phyloP scores from a whole-genome alignment of 1,140 invertebrate species.

The Pseudomyrmex pallidus region DNA sequence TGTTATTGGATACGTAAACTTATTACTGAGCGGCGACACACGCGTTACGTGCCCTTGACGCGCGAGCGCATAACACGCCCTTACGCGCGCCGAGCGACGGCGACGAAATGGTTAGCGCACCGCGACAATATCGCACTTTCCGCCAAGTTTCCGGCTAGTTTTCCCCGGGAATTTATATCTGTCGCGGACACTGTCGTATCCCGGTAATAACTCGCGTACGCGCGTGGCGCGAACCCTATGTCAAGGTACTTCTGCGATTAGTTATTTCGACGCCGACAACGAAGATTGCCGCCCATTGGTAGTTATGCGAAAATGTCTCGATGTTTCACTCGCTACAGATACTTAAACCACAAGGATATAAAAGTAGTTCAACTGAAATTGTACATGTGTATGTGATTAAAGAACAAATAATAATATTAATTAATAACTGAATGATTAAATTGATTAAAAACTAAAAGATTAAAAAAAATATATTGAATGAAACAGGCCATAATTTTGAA shows the following conservation, averaged over 20 bases:
- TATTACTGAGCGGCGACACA: constrained; percentile 46
- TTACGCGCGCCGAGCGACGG: neutral
- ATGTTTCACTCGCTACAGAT: neutral
- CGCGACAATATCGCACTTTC: constrained; percentile 52
- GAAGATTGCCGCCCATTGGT: constrained; percentile 16
- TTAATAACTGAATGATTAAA: no score
- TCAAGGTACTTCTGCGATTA: constrained; percentile 35
- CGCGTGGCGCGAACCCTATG: neutral
- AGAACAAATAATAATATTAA: no score
- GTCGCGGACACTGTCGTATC: constrained; percentile 30
- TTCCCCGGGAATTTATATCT: constrained; percentile 58
- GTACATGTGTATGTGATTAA: neutral
- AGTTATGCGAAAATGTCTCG: neutral
- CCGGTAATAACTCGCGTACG: constrained; percentile 24
- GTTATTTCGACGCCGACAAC: neutral
- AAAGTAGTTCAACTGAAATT: neutral
- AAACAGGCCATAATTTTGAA: no score
- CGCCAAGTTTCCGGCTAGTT: constrained; percentile 50
- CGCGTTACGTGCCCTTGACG: constrained; percentile 24
- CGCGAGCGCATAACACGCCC: constrained; percentile 21
- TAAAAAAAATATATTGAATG: no score
- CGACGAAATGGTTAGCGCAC: constrained; percentile 38
- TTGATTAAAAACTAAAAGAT: no score
- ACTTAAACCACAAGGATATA: neutral
- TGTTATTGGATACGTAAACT: constrained; percentile 53